Evolutionary conservation across 1,140 invertebrate species (phyloP).

Genomic region (Agrilus planipennis): DNA sequence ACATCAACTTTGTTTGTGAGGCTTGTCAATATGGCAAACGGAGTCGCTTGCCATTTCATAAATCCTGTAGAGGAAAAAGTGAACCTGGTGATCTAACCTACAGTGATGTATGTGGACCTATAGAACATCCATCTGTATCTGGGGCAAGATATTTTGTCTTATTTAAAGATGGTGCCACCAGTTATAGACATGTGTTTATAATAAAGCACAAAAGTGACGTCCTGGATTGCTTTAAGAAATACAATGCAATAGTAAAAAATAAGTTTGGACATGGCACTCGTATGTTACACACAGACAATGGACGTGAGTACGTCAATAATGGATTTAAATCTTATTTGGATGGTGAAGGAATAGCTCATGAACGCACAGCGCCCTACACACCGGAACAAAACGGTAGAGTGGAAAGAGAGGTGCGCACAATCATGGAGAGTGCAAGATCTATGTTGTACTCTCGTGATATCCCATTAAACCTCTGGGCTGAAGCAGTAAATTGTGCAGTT

Average conservation of each 20-base stretch:
- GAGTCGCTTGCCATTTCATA: constrained; percentile 24
- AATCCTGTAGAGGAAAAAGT: constrained; percentile 15
- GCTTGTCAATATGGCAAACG: constrained; percentile 32
- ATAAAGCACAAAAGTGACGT: constrained; percentile 26
- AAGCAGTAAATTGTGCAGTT: constrained; percentile 32
- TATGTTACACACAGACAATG: constrained; percentile 14
- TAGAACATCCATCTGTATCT: constrained; percentile 25
- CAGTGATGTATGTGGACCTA: constrained; percentile 36
- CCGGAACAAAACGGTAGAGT: constrained; percentile 34
- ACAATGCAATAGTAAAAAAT: constrained; percentile 13
- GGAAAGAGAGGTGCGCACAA: constrained; percentile 33
- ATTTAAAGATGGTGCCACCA: constrained; percentile 31
- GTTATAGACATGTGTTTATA: constrained; percentile 24
- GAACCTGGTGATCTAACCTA: constrained; percentile 32
- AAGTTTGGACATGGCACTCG: constrained; percentile 15
- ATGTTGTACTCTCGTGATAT: constrained; percentile 26
- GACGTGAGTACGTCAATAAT: constrained; percentile 18
- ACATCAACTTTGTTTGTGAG: constrained; percentile 23
- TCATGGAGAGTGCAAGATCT: constrained; percentile 28
- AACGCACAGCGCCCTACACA: constrained; percentile 23
- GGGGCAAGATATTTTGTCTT: constrained; percentile 29
- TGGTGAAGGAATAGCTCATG: constrained; percentile 16
- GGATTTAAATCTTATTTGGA: constrained; percentile 16
- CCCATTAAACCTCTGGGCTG: constrained; percentile 29
- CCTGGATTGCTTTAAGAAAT: constrained; percentile 18